A percentile compares a stretch with the other conserved stretches of the same genome.
Conservation (phyloP, 2,888 invertebrate genomes). For the Athalia rosae region DNA sequence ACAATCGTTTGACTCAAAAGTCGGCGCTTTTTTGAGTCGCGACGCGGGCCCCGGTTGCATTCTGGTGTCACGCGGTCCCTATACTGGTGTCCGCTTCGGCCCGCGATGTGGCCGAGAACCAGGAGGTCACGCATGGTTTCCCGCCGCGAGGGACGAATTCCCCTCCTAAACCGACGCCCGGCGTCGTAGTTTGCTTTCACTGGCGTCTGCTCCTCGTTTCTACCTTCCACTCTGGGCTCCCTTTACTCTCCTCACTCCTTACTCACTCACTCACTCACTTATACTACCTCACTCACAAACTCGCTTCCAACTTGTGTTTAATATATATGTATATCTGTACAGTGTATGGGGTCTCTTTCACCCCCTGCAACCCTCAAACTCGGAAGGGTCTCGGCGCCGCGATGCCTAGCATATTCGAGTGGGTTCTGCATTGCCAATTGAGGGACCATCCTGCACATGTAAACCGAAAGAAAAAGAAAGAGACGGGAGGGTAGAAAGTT, state of each 20-base stretch:
- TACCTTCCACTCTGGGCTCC: background rate
- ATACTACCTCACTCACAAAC: background rate
- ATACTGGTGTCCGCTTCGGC: slow-evolving; percentile 49
- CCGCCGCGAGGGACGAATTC: slow-evolving; percentile 45
- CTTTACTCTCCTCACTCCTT: background rate
- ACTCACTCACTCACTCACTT: slow-evolving; percentile 12
- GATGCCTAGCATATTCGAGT: slow-evolving; percentile 41
- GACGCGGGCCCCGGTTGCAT: slow-evolving; percentile 32
- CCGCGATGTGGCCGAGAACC: slow-evolving; percentile 41
- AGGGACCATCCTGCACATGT: background rate
- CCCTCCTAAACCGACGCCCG: slow-evolving; percentile 34
- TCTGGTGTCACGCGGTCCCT: slow-evolving; percentile 58
- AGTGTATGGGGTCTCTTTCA: background rate
- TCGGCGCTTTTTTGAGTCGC: slow-evolving; percentile 23
- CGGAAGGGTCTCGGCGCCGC: slow-evolving; percentile 13
- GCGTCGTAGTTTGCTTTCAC: slow-evolving; percentile 41
- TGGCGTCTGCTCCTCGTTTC: slow-evolving; percentile 17
- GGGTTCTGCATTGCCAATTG: slow-evolving; percentile 42
- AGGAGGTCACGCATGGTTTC: slow-evolving; percentile 45
- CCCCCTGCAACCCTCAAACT: slow-evolving; percentile 10
- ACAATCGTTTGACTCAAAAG: background rate
- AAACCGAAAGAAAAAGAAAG: background rate
- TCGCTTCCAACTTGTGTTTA: background rate
- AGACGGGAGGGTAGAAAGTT: background rate
- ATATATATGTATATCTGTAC: no score